Conservation (phyloP, 2,113 vertebrate species). For the Brachypteracias leptosomus region DNA sequence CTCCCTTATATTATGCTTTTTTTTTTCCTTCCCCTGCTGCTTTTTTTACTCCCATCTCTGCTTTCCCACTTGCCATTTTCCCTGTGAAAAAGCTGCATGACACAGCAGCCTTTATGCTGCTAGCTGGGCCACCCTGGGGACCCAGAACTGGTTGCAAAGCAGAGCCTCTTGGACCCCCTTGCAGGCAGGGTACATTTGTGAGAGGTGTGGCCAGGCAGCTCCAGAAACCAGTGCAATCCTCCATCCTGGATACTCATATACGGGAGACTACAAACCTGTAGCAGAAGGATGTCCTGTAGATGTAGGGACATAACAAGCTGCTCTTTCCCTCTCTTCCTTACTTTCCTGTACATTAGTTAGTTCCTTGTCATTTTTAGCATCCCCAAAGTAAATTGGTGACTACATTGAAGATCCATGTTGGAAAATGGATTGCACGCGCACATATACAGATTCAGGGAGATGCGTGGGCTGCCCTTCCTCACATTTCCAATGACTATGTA, state of each 20-base stretch:
- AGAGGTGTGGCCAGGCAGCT: neutral
- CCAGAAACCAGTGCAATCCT: neutral
- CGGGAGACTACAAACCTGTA: neutral
- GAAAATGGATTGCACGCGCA: neutral
- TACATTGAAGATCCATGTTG: neutral
- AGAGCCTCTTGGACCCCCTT: neutral
- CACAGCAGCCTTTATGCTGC: neutral
- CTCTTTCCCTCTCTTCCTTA: neutral
- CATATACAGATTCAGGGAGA: neutral
- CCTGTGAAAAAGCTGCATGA: neutral
- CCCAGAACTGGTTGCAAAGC: neutral
- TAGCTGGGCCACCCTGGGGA: too few relatives aligned
- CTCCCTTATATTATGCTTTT: neutral
- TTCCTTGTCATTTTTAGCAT: neutral
- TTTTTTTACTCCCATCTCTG: neutral
- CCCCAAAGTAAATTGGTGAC: neutral
- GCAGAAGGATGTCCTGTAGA: neutral
- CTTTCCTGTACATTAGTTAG: neutral
- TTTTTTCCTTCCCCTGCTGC: neutral
- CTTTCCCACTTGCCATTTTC: neutral
- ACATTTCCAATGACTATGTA: neutral
- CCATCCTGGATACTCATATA: neutral
- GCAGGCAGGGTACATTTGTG: neutral
- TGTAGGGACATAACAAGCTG: accelerated
- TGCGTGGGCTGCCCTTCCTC: neutral